These are phyloP conservation scores for Mycteria americana DNA, from an alignment of 2,797 vertebrate species.

Conservation along the genomic window DNA sequence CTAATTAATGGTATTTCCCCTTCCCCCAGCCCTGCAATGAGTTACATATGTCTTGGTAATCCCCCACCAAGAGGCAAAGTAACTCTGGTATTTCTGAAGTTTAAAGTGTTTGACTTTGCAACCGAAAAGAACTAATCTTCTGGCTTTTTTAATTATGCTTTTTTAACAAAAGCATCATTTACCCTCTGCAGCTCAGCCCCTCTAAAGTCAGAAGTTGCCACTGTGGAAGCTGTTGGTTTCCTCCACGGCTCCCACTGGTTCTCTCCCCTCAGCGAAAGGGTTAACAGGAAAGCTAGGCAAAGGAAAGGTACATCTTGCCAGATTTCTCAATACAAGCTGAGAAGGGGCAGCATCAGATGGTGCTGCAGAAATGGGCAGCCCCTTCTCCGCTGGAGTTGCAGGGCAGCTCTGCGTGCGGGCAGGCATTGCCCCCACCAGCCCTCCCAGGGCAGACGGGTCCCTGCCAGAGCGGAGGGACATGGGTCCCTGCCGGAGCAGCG, in stretches of 20 bases:
- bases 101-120: neutral
- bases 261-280: too few species aligned
- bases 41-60: too few species aligned
- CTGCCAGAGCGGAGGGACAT: neutral
- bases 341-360: neutral
- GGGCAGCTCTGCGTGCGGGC: neutral
- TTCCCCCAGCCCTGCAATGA: neutral
- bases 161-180: neutral
- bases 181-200: neutral
- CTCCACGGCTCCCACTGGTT: neutral
- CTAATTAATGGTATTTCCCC: neutral
- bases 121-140: neutral
- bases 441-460: neutral
- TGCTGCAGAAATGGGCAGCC: neutral
- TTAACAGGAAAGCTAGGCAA: neutral
- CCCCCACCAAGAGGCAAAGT: neutral
- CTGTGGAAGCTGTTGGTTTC: neutral
- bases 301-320: neutral
- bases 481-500: neutral
- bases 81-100: neutral
- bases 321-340: accelerated
- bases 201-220: neutral
- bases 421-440: neutral
- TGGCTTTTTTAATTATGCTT: neutral
- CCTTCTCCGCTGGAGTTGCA: neutral